These are phyloP conservation scores for Allolobophora icterica DNA, from an alignment of 2,888 invertebrate species.

Conservation along the genomic window DNA sequence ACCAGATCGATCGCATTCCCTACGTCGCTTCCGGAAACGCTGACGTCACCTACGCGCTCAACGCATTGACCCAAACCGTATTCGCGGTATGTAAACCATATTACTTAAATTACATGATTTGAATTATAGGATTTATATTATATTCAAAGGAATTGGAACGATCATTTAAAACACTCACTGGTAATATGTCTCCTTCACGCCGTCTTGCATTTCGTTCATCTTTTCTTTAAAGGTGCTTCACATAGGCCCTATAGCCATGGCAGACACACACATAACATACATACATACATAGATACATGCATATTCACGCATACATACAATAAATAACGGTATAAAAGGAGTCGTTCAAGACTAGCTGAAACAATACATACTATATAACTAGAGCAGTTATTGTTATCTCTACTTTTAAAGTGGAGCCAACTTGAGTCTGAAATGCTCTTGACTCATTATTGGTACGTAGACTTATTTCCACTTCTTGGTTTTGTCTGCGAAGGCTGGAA, in stretches of 20 bases:
- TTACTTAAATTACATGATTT: not conserved
- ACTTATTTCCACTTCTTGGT: not conserved
- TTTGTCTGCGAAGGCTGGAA: not conserved
- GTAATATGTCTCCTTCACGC: too few relatives aligned
- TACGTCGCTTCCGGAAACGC: slow-evolving; percentile 31
- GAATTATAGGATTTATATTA: too few relatives aligned
- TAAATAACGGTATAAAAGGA: not conserved
- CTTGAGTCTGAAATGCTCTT: not conserved
- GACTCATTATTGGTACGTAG: not conserved
- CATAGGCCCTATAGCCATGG: too few relatives aligned
- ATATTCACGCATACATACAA: not conserved
- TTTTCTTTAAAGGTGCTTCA: too few relatives aligned
- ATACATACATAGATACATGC: too few relatives aligned
- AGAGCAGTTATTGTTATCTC: not conserved
- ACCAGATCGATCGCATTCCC: slow-evolving; percentile 32
- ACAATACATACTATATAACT: not conserved
- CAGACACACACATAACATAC: too few relatives aligned
- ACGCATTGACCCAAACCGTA: not conserved
- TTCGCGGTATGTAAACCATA: not conserved
- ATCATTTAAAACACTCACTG: too few relatives aligned
- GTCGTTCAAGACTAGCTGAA: too few relatives aligned
- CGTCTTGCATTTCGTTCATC: too few relatives aligned
- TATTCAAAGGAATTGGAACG: too few relatives aligned
- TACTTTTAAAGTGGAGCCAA: not conserved
- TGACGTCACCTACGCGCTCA: slow-evolving; percentile 3